A percentile compares a stretch with the other conserved stretches of the same genome.
Conservation (phyloP, 2,797 vertebrate species). For the Cynopterus sphinx region DNA sequence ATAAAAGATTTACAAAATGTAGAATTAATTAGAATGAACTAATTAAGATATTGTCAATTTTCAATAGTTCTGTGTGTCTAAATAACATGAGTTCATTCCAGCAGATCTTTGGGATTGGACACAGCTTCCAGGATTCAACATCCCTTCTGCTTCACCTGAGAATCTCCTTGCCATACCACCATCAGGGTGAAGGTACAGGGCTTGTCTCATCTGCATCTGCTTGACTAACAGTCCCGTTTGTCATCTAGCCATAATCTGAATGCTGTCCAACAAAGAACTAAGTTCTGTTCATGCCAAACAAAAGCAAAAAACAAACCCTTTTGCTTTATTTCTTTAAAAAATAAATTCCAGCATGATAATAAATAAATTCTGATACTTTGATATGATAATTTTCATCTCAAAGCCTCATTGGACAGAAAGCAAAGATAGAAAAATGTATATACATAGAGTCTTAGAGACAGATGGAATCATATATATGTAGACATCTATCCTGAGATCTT, state of each 20-base stretch:
- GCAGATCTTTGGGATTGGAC: conserved; percentile 46
- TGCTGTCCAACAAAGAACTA: background rate
- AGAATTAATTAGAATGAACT: conserved; percentile 36
- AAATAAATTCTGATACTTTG: background rate
- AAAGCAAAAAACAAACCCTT: background rate
- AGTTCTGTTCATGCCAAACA: background rate
- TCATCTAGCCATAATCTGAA: background rate
- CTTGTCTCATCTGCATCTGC: background rate
- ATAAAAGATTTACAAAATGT: background rate
- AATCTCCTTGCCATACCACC: background rate
- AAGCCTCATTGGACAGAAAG: background rate
- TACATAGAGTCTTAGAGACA: too few species aligned
- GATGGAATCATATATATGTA: background rate
- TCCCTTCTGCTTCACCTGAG: background rate
- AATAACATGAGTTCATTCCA: conserved; percentile 58
- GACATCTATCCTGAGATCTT: background rate
- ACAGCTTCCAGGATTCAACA: background rate
- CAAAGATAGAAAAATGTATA: too few species aligned
- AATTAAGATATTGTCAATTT: background rate
- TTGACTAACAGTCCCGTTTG: background rate
- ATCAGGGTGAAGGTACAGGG: accelerated
- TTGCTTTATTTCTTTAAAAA: background rate
- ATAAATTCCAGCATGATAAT: background rate
- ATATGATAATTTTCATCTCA: background rate
- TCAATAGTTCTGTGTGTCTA: conserved; percentile 2